phyloP scores from a whole-genome alignment of 30 jellyfish, hydroid and myxozoan genomes.

The Cassiopea andromeda region DNA sequence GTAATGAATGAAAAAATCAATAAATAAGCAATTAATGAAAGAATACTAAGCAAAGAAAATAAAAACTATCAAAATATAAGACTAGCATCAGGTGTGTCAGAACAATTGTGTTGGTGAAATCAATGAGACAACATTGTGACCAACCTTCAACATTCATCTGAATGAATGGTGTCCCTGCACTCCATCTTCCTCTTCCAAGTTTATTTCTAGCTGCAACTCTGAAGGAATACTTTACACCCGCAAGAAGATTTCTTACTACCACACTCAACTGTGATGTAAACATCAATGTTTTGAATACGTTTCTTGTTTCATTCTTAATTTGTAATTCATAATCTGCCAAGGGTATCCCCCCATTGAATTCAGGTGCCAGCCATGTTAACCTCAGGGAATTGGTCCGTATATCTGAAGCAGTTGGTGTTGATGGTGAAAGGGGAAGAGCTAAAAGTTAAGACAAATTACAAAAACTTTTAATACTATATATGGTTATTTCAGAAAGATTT shows the following conservation, averaged over 20 bases:
- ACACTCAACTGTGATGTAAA: conserved; percentile 49
- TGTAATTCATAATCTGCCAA: conserved; percentile 62
- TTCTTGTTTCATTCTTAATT: conserved; percentile 68
- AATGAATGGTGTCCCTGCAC: conserved; percentile 65
- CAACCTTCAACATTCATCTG: conserved; percentile 70
- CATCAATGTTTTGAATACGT: conserved; percentile 11
- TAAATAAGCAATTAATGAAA: background rate
- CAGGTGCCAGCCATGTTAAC: conserved; percentile 88
- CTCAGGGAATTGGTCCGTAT: conserved; percentile 62
- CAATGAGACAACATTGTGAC: background rate
- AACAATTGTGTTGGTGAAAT: background rate
- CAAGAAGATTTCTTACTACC: conserved; percentile 45
- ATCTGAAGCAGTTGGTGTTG: conserved; percentile 78
- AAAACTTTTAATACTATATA: no score
- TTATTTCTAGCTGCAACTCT: conserved; percentile 85
- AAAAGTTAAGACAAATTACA: background rate
- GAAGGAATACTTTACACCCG: conserved; percentile 80
- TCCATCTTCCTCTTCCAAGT: conserved; percentile 77
- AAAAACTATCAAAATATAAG: no score
- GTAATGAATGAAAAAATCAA: background rate
- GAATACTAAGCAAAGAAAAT: background rate
- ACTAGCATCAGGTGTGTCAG: no score
- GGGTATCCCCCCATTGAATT: conserved; percentile 86
- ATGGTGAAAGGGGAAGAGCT: conserved; percentile 87
- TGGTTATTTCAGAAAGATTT: no score